Evolutionary conservation across 2,888 invertebrate genomes (phyloP).

Genomic region (Mystacides longicornis): DNA sequence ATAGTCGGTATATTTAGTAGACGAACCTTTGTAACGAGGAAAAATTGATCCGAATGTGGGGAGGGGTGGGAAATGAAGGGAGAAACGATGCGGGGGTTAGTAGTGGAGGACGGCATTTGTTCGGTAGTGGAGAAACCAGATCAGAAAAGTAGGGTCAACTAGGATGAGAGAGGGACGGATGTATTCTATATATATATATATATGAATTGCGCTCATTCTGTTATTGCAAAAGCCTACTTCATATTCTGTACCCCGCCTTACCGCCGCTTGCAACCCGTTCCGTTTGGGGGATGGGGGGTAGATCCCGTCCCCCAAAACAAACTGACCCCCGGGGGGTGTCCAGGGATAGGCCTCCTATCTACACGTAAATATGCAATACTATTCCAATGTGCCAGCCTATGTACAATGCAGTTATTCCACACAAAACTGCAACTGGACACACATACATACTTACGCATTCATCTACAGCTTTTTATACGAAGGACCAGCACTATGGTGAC

Average conservation of each 20-base stretch:
- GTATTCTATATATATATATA: no score
- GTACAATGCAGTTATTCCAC: conserved; percentile 20
- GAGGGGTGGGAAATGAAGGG: no score
- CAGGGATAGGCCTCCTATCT: conserved; percentile 13
- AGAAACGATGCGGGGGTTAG: no score
- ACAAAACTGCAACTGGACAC: conserved; percentile 20
- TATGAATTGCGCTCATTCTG: conserved; percentile 11
- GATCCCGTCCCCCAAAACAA: background rate
- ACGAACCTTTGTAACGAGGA: no score
- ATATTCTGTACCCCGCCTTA: background rate
- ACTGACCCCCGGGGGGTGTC: background rate
- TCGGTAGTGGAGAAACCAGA: no score
- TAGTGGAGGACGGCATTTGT: no score
- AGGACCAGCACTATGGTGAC: no score
- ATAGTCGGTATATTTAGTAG: no score
- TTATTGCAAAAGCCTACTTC: conserved; percentile 8
- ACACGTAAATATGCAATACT: conserved; percentile 25
- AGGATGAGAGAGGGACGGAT: background rate
- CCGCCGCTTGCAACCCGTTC: background rate
- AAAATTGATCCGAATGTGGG: no score
- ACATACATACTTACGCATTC: background rate
- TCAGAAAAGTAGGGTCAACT: no score
- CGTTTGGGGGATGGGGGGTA: no score
- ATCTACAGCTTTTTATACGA: no score
- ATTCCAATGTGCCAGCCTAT: conserved; percentile 23